Conservation (phyloP, 2,113 vertebrate species). For the Rhinogobius similis region DNA sequence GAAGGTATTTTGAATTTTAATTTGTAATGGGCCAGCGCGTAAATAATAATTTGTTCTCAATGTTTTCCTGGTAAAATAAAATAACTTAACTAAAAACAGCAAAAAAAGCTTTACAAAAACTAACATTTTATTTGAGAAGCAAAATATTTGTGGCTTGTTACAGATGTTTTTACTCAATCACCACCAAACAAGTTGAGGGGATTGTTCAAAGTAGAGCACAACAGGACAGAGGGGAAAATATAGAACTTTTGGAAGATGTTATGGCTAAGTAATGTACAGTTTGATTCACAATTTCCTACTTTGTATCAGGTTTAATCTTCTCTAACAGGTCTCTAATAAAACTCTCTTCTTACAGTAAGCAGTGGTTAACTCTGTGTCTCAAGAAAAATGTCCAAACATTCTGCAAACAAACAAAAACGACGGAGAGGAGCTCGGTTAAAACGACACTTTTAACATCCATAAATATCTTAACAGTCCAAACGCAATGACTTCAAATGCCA, state of each 20-base stretch:
- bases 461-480: slow-evolving; percentile 23
- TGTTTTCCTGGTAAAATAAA: too few relatives aligned
- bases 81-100: too few relatives aligned
- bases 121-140: slow-evolving; percentile 44
- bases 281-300: neutral
- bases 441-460: slow-evolving; percentile 9
- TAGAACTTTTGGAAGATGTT: slow-evolving; percentile 38
- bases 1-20: too few relatives aligned
- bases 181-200: slow-evolving; percentile 14
- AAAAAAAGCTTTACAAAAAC: slow-evolving; percentile 36
- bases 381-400: slow-evolving; percentile 61
- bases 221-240: neutral
- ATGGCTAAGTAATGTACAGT: slow-evolving; percentile 12
- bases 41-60: too few relatives aligned
- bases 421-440: slow-evolving; percentile 26
- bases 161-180: slow-evolving; percentile 19
- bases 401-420: slow-evolving; percentile 48
- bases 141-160: slow-evolving; percentile 26
- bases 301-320: slow-evolving; percentile 23
- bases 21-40: too few relatives aligned
- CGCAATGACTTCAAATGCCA: neutral
- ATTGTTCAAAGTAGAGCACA: slow-evolving; percentile 23
- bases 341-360: slow-evolving; percentile 35
- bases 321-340: slow-evolving; percentile 17
- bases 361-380: slow-evolving; percentile 23